phyloP scores from a whole-genome alignment of 2,888 invertebrate species.

The Synanthedon andrenaeformis region DNA sequence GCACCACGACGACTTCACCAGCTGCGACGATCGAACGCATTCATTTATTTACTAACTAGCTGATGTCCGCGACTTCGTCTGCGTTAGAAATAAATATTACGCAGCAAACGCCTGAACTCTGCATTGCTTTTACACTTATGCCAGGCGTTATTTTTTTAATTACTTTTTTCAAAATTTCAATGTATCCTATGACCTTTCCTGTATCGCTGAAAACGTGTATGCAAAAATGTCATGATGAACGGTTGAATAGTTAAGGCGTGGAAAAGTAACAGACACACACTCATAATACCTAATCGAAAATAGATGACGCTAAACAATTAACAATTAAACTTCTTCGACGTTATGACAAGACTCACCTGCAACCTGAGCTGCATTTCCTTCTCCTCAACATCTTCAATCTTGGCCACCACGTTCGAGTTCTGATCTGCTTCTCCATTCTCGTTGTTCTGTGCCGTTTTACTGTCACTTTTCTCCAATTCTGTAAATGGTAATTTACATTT shows the following conservation, averaged over 20 bases:
- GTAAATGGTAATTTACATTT: not conserved
- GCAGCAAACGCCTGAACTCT: not conserved
- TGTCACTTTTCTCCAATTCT: constrained; percentile 16
- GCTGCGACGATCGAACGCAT: constrained; percentile 56
- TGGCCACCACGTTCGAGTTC: constrained; percentile 52
- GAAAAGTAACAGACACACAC: no score
- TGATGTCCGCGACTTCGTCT: no score
- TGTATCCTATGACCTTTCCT: no score
- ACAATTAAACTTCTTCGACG: no score
- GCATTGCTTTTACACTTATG: not conserved
- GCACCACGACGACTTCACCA: constrained; percentile 96
- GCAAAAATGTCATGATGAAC: no score
- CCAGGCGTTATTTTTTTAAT: not conserved
- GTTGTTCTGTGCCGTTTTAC: constrained; percentile 20
- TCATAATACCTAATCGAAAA: no score
- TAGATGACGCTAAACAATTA: no score
- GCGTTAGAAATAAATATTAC: not conserved
- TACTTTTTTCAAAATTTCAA: no score
- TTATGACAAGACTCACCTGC: constrained; percentile 29
- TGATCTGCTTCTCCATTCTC: constrained; percentile 45
- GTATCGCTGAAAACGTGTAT: no score
- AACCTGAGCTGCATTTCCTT: constrained; percentile 43
- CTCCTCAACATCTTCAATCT: constrained; percentile 43
- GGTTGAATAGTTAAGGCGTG: no score
- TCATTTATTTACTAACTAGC: not conserved